Base-by-base conservation (phyloP, 2,113 vertebrate genomes). In the Chlorodrepanis virens region DNA sequence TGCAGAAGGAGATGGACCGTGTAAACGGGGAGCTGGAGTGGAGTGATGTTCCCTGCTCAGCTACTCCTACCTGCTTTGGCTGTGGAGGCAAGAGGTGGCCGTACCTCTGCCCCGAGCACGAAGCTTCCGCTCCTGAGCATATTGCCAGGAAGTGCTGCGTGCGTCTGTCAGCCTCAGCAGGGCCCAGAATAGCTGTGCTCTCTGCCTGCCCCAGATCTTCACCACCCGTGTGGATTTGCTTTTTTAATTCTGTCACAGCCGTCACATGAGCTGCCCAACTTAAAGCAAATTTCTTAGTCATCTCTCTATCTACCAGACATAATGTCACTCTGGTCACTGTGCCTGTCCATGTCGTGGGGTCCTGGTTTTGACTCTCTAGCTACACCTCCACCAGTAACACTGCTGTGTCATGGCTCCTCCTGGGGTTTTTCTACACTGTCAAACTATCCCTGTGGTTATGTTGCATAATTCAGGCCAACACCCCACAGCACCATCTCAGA, bases 1-100 rank as follows among this genome's bases (percentile, higher is more conserved):
- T 75, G 42, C 49, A 54, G 65, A 59, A 60, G 25, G 47, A 92
- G 56, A 63, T 67, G 49, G 49, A 72, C 63, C 2, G 0, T 17
- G 12, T 45, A 56, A 59, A 40, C 0, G 0, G 13, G 21, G 31
- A 83, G 33, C 39, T 88, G 31, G 0, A 0, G 0, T 5, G 14
- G 40, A 20, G 60, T 37, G 45, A 17, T 2, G 0, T 47, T 81
- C 22, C 57, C 39, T 2, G 1, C 47, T 47, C 5, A 0, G 54
- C 54, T 31, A 39, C 28, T 90, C 71, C 71, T 42, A 31, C 50
- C 75, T 59, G n/a, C 12, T 11, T 33, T 57, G 35, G 33, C 52
- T 49, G 5, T 4, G 56, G 35, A 42, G n/a, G n/a, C 53, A 79
- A 78, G 57, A 63, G 50, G 47, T 28, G 47, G 11, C 50, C 67